A percentile compares a stretch with the other conserved stretches of the same genome.
Evolutionary conservation across 2,113 vertebrate genomes (phyloP).

Genomic region (Crotalus horridus): DNA sequence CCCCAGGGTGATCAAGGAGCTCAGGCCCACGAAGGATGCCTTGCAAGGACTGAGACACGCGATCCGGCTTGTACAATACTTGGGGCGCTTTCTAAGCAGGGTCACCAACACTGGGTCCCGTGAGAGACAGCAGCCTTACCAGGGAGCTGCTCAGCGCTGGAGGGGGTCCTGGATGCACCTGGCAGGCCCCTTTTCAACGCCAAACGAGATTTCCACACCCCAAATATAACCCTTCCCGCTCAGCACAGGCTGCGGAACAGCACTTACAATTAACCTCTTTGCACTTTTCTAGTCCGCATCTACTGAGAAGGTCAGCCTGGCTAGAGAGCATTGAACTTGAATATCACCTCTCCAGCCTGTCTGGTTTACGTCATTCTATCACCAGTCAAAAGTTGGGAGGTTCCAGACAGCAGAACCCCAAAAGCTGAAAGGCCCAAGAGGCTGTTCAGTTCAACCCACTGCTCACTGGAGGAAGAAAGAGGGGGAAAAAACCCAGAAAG

Average conservation of each 20-base stretch:
- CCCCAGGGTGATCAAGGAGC: not conserved
- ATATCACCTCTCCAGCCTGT: no score
- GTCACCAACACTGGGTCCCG: not conserved
- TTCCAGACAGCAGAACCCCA: not conserved
- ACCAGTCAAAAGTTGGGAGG: not conserved
- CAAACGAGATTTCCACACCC: not conserved
- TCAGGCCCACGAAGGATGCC: not conserved
- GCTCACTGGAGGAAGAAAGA: not conserved
- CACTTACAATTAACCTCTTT: not conserved
- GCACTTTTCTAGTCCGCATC: no score
- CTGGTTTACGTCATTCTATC: not conserved
- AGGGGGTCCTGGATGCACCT: not conserved
- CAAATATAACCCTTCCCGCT: not conserved
- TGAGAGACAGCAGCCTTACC: not conserved
- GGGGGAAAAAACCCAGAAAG: not conserved
- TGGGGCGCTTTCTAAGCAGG: not conserved
- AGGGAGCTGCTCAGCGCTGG: not conserved
- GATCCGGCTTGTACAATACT: not conserved
- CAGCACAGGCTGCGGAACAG: not conserved
- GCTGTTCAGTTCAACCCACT: not conserved
- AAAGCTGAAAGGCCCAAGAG: not conserved
- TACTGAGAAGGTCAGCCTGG: not conserved
- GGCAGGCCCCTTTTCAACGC: not conserved
- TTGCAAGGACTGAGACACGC: not conserved
- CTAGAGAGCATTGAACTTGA: fast-evolving